phyloP scores from a whole-genome alignment of 2,113 vertebrate species.

The Sus scrofa region DNA sequence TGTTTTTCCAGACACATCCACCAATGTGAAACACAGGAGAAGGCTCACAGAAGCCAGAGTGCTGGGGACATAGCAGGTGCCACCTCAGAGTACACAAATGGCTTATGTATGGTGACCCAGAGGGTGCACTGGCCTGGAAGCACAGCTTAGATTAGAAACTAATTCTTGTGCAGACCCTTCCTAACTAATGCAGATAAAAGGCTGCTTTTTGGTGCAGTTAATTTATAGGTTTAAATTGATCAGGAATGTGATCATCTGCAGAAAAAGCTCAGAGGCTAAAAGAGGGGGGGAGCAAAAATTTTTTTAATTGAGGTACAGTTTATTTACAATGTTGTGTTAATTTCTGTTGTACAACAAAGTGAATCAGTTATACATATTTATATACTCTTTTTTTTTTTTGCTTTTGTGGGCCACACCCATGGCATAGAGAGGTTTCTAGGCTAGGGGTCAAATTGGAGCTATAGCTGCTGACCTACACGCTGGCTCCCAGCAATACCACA shows the following conservation, averaged over 20 bases:
- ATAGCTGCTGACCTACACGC: too few species aligned
- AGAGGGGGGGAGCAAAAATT: neutral
- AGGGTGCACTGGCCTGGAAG: neutral
- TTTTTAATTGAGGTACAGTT: too few species aligned
- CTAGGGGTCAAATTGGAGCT: too few species aligned
- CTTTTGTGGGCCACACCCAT: too few species aligned
- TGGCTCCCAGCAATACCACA: too few species aligned
- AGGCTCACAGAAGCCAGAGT: neutral
- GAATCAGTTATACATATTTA: too few species aligned
- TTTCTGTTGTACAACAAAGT: too few species aligned
- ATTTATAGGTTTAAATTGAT: neutral
- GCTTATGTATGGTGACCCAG: neutral
- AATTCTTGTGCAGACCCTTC: neutral
- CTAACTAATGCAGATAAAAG: neutral
- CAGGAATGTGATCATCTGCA: neutral
- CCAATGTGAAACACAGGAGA: neutral
- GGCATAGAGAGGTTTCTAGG: too few species aligned
- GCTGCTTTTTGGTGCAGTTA: neutral
- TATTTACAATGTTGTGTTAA: too few species aligned
- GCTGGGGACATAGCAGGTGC: too few species aligned
- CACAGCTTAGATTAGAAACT: neutral
- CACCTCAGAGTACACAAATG: neutral
- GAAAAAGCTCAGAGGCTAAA: neutral
- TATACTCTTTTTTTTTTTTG: too few species aligned
- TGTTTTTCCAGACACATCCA: neutral